These are phyloP conservation scores for Takifugu rubripes DNA, from an alignment of 2,797 vertebrate genomes.

Conservation along the genomic window DNA sequence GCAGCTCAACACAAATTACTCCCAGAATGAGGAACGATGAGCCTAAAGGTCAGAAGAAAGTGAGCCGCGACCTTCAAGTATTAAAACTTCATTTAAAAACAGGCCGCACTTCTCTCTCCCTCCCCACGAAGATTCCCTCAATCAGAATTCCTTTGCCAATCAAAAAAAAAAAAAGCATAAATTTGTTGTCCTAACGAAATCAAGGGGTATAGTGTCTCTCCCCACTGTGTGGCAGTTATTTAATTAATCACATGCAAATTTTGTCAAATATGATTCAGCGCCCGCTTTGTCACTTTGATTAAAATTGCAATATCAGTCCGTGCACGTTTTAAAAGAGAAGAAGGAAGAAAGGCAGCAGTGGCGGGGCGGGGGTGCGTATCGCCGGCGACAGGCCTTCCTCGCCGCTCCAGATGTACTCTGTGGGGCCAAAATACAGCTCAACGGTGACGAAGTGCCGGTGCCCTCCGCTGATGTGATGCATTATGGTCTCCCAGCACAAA, in stretches of 20 bases:
- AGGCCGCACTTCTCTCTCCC: slow-evolving; percentile 14
- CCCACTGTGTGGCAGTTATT: slow-evolving; percentile 59
- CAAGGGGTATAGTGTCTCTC: slow-evolving; percentile 51
- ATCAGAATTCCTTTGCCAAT: slow-evolving; percentile 62
- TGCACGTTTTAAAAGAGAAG: slow-evolving; percentile 11
- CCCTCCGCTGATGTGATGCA: slow-evolving; percentile 60
- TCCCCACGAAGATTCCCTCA: slow-evolving; percentile 38
- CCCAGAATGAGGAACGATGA: slow-evolving; percentile 17
- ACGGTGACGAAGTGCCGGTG: slow-evolving; percentile 58
- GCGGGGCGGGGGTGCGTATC: slow-evolving; percentile 31
- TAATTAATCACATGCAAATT: slow-evolving; percentile 76
- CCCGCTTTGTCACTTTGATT: slow-evolving; percentile 68
- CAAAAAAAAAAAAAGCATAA: slow-evolving; percentile 71
- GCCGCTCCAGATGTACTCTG: slow-evolving; percentile 63
- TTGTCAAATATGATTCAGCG: slow-evolving; percentile 58
- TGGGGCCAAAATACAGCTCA: slow-evolving; percentile 45
- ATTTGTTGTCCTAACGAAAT: slow-evolving; percentile 72
- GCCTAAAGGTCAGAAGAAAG: slow-evolving; percentile 25
- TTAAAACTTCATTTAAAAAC: slow-evolving; percentile 13
- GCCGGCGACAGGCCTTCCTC: slow-evolving; percentile 46
- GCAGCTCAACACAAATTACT: slow-evolving; percentile 16
- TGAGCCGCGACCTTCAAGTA: slow-evolving; percentile 43
- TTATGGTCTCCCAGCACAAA: slow-evolving; percentile 65
- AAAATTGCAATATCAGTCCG: slow-evolving; percentile 49
- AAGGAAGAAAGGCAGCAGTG: slow-evolving; percentile 28